Base-by-base conservation (phyloP, 2,888 invertebrate species). In the Chalcis sispes region DNA sequence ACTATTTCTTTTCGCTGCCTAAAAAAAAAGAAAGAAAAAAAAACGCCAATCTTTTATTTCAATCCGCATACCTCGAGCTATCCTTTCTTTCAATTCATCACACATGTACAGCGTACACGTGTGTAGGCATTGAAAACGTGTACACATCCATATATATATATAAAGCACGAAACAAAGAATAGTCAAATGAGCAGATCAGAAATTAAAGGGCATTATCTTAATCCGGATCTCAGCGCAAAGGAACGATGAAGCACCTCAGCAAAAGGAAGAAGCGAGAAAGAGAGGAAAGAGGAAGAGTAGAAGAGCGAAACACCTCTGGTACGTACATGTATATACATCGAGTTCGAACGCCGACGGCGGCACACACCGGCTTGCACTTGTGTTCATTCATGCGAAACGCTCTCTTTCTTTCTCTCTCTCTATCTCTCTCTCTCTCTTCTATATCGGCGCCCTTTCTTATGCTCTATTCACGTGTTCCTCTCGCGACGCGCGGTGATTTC, bases 201-300 rank as follows among this genome's bases (percentile, higher is more conserved):
- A 72, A 72, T 72, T 72, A 72, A 72, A 72, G 32, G 65, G 50
- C 58, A 18, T 59, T 72, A 72, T 72, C 72, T 72, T 65, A 65
- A 72, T 72, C 65, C 72, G 56, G 65, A 72, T 72, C 72, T 54
- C 61, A 10, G 3, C 25, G 36, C 23, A 23, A 20, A 29, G 5
- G 40, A 36, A 66, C 15, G 25, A 58, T 23, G 4, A n/a, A 15
- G 46, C 13, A 46, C 18, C 8, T 10, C 42, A 15, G 29, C 27
- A 10, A 48, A 48, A 29, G 29, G 25, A 29, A 64, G 27, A 27
- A 20, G 15, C 10, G 18, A 29, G 20, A 18, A 32, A 36, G 29
- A 18, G 15, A 66, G 20, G 42, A 54, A 48, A 23, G 40, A 40
- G 8, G 64, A 29, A n/a, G 54, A 40, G 15, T 25, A 40, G 8